Evolutionary conservation across 2,888 invertebrate species (phyloP), one percentile per base, ranked within the genome.

Genomic region (Drosophila colorata): DNA sequence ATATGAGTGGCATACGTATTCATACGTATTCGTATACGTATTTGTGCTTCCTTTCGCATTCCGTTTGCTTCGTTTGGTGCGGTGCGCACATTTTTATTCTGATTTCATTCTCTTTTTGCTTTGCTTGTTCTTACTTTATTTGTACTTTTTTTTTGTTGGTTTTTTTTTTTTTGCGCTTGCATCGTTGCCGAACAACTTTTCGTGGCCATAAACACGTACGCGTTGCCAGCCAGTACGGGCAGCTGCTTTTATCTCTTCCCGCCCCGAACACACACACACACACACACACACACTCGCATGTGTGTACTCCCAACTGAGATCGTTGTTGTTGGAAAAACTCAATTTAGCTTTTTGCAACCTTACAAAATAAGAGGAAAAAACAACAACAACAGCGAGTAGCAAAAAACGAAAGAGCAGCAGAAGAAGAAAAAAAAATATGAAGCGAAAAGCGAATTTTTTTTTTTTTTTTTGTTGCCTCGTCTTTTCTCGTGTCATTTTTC

Each of bases 311-410:
- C 69, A 80, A 63, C 49, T 48, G 71, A 66, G 74, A 75, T 83
- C 72, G 85, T 74, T 82, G 81, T 83, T 83, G 85, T 79, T 85
- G 80, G 85, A 55, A 83, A 83, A 83, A 83, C 82, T 83, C 82
- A 83, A 83, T 83, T 83, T 83, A 85, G 82, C 82, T 83, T 83
- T 81, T 82, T 83, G 82, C 85, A 83, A 83, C 82, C 85, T 82
- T 82, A 80, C 76, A 59, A 80, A 71, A 74, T 57, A 68, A 64
- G 60, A 63, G 33, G 33, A 52, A 58, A 41, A 23, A 31, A 31
- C 9, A 31, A 31, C 9, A 31, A 31, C 31, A 56, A 68, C 18
- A 47, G 47, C 48, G 43, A 63, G 57, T 66, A 25, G 44, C 47
- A 43, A 40, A 51, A 59, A 44, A 46, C 18, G 69, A 64, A 56